Conservation (phyloP, 2,888 invertebrate species). For the Glaucopsyche alexis region DNA sequence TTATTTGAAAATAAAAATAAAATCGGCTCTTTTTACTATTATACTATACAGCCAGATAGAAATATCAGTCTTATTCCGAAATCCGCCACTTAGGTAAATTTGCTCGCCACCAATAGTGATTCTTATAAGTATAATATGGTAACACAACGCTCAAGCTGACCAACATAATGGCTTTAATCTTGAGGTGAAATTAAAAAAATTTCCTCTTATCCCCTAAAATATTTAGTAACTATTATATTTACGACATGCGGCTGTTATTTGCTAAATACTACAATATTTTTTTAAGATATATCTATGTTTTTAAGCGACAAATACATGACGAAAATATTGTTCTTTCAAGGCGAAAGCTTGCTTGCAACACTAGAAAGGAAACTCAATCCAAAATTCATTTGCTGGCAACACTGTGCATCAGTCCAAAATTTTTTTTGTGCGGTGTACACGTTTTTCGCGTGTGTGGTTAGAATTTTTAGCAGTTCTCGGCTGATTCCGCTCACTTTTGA, state of each 20-base stretch:
- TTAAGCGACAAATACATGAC: too few species aligned
- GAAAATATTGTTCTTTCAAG: background rate
- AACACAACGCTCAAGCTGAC: background rate
- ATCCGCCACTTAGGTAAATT: too few species aligned
- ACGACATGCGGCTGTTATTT: background rate
- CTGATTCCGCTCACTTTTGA: constrained; percentile 81
- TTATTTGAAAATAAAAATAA: too few species aligned
- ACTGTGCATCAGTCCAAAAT: constrained; percentile 54
- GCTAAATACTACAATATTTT: too few species aligned
- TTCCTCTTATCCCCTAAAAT: too few species aligned
- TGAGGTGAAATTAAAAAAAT: too few species aligned
- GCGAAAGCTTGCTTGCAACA: constrained; percentile 1
- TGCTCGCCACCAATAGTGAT: too few species aligned
- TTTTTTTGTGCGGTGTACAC: constrained; percentile 73
- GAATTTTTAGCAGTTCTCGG: constrained; percentile 76
- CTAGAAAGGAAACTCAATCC: background rate
- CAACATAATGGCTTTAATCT: background rate
- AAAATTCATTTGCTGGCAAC: constrained; percentile 45
- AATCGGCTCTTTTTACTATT: too few species aligned
- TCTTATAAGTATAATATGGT: background rate
- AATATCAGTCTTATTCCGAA: too few species aligned
- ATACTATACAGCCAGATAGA: too few species aligned
- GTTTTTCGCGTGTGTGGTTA: constrained; percentile 74
- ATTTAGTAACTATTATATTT: too few species aligned
- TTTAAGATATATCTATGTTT: too few species aligned